Evolutionary conservation across 2,113 vertebrate species (phyloP).

Genomic region (Peucedramus taeniatus): DNA sequence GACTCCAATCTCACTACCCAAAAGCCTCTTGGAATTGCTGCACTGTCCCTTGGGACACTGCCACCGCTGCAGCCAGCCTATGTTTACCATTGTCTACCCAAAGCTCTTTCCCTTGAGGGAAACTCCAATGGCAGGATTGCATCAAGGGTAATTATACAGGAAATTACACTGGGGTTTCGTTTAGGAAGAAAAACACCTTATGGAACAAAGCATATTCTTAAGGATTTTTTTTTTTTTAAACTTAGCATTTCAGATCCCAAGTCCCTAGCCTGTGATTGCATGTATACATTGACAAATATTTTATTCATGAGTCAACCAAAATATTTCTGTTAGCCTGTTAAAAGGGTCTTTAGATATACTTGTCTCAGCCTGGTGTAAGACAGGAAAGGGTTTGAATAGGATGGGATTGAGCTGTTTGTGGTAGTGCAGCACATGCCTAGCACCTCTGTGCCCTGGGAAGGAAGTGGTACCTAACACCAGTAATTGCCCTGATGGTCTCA

Average conservation of each 20-base stretch:
- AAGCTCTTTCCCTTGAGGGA: conserved; percentile 92
- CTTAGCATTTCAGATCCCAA: not conserved
- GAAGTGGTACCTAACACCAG: not conserved
- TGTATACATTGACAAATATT: not conserved
- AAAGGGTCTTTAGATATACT: not conserved
- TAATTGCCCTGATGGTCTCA: not conserved
- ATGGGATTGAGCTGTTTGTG: not conserved
- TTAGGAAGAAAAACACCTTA: not conserved
- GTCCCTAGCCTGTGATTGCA: not conserved
- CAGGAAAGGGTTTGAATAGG: not conserved
- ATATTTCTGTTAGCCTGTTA: not conserved
- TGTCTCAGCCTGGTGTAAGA: not conserved
- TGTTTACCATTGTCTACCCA: conserved; percentile 97
- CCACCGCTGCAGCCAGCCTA: conserved; percentile 92
- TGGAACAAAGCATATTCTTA: not conserved
- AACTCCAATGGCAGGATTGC: conserved; percentile 90
- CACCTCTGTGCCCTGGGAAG: not conserved
- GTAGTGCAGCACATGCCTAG: not conserved
- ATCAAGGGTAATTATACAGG: conserved; percentile 84
- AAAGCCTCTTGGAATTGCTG: conserved; percentile 87
- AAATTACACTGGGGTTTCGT: conserved; percentile 42
- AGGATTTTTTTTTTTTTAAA: not conserved
- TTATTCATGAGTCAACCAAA: not conserved
- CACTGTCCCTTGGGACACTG: conserved; percentile 93
- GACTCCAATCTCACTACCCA: conserved; percentile 85